Evolutionary conservation across 2,113 vertebrate genomes (phyloP), one percentile per base, ranked within the genome.

Genomic region (Rhegmatorhina hoffmannsi): DNA sequence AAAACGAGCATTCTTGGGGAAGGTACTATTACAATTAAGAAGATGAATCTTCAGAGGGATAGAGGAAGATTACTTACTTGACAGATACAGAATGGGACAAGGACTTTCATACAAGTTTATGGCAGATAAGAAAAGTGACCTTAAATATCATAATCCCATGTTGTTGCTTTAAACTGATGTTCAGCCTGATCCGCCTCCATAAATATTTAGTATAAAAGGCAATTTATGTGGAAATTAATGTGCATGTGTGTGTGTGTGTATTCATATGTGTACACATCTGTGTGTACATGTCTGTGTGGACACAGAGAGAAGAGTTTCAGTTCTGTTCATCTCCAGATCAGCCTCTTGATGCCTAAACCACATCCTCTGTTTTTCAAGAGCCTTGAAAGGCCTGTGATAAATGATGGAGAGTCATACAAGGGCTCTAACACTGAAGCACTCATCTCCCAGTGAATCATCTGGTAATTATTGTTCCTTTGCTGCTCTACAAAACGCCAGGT

Each of bases 241-340:
- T 28, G 14, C 28, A 23, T 38, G 18, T 2, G 1, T 33, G 8
- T 33, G 8, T 46, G 16, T 38, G 10, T 0, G 0, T 21, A 49
- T 33, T 49, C 5, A 1, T 14, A 28, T 56, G 49, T 33, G 36
- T 16, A 33, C 20, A 46, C 50, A 19, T 21, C 4, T 53, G 17
- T 29, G 33, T 55, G 26, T 28, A 13, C 1, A 6, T 0, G 0
- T 56, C 24, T 66, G 19, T 40, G 46, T 29, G 25, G 19, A 16
- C 29, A 26, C 7, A 49, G 12, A 87, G 43, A 40, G 34, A 55
- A 69, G 38, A 36, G 20, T 38, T 87, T 75, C 78, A 85, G 82
- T 8, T 93, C 63, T 43, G 24, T 52, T 64, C 58, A 29, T 36
- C 16, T 83, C 47, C 19, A 36, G 11, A 62, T 85, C 79, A 88